These are phyloP conservation scores for Pachypanchax playfairii DNA, from an alignment of 2,113 vertebrate species.

Conservation along the genomic window DNA sequence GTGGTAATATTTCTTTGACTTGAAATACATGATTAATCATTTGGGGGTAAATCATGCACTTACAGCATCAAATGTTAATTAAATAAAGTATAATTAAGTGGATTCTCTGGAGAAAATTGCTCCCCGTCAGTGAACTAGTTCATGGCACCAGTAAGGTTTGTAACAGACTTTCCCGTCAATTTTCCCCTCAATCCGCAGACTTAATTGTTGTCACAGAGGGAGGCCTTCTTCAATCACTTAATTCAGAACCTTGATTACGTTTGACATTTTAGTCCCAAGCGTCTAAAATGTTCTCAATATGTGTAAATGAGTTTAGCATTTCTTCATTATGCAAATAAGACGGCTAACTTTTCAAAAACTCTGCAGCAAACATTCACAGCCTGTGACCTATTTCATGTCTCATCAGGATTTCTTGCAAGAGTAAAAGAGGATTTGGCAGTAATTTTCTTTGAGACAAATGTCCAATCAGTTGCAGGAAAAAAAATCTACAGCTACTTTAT, in stretches of 20 bases:
- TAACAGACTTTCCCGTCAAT: slow-evolving; percentile 29
- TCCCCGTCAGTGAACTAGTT: slow-evolving; percentile 36
- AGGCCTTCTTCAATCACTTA: slow-evolving; percentile 64
- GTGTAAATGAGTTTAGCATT: slow-evolving; percentile 51
- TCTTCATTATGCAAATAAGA: slow-evolving; percentile 57
- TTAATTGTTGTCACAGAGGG: slow-evolving; percentile 69
- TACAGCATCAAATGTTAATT: slow-evolving; percentile 56
- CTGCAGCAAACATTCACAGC: slow-evolving; percentile 18
- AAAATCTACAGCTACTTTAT: not conserved
- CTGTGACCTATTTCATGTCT: slow-evolving; percentile 7
- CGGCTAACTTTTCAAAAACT: slow-evolving; percentile 22
- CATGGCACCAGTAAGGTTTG: slow-evolving; percentile 39
- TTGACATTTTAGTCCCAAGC: slow-evolving; percentile 67
- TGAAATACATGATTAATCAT: slow-evolving; percentile 21
- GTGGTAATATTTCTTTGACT: not conserved
- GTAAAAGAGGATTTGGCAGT: not conserved
- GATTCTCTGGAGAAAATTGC: slow-evolving; percentile 52
- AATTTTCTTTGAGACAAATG: not conserved
- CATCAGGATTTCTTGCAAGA: not conserved
- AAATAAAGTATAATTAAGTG: slow-evolving; percentile 54
- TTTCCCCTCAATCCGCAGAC: slow-evolving; percentile 35
- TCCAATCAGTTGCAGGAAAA: not conserved
- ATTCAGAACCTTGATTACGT: slow-evolving; percentile 60
- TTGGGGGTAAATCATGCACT: slow-evolving; percentile 37
- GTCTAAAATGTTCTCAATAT: slow-evolving; percentile 39